A percentile compares a stretch with the other conserved stretches of the same genome.
These are phyloP conservation scores for Rhagologus leucostigma DNA, from an alignment of 2,113 vertebrate genomes.

Conservation along the genomic window DNA sequence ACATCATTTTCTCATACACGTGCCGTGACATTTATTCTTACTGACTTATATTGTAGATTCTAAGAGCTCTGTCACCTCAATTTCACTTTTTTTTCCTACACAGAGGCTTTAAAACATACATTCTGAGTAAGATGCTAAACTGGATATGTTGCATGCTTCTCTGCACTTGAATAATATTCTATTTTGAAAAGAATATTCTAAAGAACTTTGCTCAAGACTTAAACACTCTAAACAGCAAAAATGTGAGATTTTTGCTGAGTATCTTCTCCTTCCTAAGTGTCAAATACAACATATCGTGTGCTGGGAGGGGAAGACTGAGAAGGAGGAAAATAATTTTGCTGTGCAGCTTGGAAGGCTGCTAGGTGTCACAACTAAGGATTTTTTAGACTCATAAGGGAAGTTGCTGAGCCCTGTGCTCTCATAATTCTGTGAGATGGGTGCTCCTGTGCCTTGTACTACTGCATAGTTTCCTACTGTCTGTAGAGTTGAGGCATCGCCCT, in stretches of 20 bases:
- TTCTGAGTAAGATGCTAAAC: neutral
- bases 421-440: neutral
- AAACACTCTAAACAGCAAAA: neutral
- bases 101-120: neutral
- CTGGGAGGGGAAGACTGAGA: neutral
- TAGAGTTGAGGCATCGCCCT: neutral
- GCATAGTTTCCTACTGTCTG: neutral
- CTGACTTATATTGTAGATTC: neutral
- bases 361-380: neutral
- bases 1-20: neutral
- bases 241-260: neutral
- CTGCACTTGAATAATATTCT: neutral
- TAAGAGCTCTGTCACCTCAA: neutral
- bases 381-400: neutral
- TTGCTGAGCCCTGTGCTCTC: neutral
- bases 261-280: neutral
- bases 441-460: neutral
- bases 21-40: neutral
- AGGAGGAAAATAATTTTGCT: neutral
- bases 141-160: neutral
- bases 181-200: neutral
- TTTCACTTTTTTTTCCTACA: neutral
- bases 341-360: neutral
- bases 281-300: neutral
- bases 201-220: neutral